Conservation (phyloP, 2,797 vertebrate species). For the Eleutherodactylus coqui region DNA sequence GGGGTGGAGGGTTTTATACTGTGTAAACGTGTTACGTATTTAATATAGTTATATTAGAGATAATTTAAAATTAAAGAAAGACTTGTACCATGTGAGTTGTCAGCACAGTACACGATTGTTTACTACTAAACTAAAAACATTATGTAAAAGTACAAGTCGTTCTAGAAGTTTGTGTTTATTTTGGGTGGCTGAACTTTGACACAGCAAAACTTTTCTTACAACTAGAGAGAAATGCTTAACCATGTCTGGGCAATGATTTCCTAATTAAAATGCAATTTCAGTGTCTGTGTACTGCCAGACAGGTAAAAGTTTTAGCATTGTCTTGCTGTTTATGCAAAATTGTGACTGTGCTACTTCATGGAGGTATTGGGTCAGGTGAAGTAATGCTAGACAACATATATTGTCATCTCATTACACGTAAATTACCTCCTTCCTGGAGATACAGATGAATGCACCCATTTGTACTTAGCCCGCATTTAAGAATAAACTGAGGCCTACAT, state of each 20-base stretch:
- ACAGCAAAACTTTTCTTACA: constrained; percentile 25
- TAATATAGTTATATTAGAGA: no score
- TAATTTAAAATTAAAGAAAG: no score
- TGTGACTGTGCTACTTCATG: constrained; percentile 37
- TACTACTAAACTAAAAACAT: not conserved
- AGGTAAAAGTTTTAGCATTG: constrained; percentile 33
- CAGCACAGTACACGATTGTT: not conserved
- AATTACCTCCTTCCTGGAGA: not conserved
- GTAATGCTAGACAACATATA: not conserved
- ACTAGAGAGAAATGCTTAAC: constrained; percentile 18
- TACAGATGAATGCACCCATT: not conserved
- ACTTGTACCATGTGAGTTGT: not conserved
- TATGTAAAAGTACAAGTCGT: constrained; percentile 25
- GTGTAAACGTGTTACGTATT: no score
- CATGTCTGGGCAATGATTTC: constrained; percentile 49
- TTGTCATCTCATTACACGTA: not conserved
- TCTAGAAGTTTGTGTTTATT: not conserved
- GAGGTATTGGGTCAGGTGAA: not conserved
- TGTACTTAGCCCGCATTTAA: not conserved
- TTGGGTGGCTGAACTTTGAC: constrained; percentile 41
- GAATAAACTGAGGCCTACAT: not conserved
- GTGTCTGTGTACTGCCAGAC: not conserved
- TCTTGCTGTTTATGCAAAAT: not conserved
- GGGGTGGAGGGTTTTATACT: no score
- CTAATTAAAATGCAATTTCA: not conserved